A percentile compares a stretch with the other conserved stretches of the same genome.
phyloP scores from a whole-genome alignment of 1,140 invertebrate species.

The Trigoniulus corallinus region DNA sequence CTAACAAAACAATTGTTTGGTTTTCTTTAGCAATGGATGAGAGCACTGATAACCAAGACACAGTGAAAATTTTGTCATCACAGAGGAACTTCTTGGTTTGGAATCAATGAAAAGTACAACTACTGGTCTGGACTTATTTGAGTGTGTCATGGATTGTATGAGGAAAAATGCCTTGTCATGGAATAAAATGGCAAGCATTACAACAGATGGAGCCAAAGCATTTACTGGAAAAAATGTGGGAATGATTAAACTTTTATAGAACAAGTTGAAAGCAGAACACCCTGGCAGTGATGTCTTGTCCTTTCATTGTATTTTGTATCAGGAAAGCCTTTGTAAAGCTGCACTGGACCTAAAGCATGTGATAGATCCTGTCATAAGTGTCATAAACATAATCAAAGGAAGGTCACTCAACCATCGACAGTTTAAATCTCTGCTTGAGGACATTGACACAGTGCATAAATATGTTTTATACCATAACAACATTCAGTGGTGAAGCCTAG shows the following conservation, averaged over 20 bases:
- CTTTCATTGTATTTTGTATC: constrained; percentile 9
- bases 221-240: constrained; percentile 7
- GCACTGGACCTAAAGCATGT: constrained; percentile 9
- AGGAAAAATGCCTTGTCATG: not conserved
- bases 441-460: constrained; percentile 18
- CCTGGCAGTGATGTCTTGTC: constrained; percentile 2
- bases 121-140: constrained; percentile 5
- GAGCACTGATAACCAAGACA: constrained; percentile 7
- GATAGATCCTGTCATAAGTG: constrained; percentile 3
- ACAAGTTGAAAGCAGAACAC: constrained; percentile 2
- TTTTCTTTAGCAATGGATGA: constrained; percentile 5
- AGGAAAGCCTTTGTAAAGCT: constrained; percentile 10
- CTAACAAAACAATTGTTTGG: not conserved
- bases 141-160: constrained; percentile 5
- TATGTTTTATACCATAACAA: constrained; percentile 17
- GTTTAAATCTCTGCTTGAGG: constrained; percentile 21
- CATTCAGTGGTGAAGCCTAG: constrained; percentile 19
- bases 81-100: constrained; percentile 5
- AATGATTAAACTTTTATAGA: constrained; percentile 6
- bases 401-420: constrained; percentile 19
- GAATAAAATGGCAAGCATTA: constrained; percentile 7
- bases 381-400: constrained; percentile 20
- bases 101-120: constrained; percentile 5
- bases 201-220: constrained; percentile 1
- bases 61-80: constrained; percentile 7